These are phyloP conservation scores for Parauchenoglanis ngamensis DNA, from an alignment of 2,797 vertebrate species.

Conservation along the genomic window DNA sequence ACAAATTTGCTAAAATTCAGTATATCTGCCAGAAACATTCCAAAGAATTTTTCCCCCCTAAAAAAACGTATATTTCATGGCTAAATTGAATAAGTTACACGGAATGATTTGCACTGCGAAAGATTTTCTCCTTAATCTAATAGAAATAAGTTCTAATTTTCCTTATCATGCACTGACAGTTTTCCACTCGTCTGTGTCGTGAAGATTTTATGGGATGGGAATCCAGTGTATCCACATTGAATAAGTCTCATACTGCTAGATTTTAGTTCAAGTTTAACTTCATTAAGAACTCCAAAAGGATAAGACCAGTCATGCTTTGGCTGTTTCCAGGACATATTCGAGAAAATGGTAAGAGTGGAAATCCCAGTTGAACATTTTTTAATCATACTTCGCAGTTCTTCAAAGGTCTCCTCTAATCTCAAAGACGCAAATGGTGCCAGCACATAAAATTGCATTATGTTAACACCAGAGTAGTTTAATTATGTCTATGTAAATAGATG, in stretches of 20 bases:
- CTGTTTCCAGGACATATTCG: constrained; percentile 10
- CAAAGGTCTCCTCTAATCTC: constrained; percentile 17
- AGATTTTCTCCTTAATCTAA: not conserved
- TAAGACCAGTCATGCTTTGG: not conserved
- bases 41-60: no score
- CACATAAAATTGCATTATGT: constrained; percentile 22
- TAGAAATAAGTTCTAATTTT: not conserved
- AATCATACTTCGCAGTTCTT: not conserved
- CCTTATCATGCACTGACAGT: not conserved
- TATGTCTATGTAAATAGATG: constrained; percentile 69
- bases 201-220: constrained; percentile 26
- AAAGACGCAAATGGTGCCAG: constrained; percentile 23
- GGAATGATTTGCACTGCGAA: not conserved
- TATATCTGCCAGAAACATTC: not conserved
- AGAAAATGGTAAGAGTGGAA: not conserved
- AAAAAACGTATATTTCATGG: not conserved
- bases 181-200: not conserved
- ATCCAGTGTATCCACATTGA: constrained; percentile 31
- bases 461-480: constrained; percentile 41
- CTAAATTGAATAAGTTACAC: constrained; percentile 1
- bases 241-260: constrained; percentile 22
- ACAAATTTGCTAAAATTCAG: not conserved
- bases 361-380: constrained; percentile 29
- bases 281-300: constrained; percentile 1
- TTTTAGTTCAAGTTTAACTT: constrained; percentile 28